A percentile compares a stretch with the other conserved stretches of the same genome.
phyloP scores from a whole-genome alignment of 2,113 vertebrate genomes.

The Microcebus ravelobensis region DNA sequence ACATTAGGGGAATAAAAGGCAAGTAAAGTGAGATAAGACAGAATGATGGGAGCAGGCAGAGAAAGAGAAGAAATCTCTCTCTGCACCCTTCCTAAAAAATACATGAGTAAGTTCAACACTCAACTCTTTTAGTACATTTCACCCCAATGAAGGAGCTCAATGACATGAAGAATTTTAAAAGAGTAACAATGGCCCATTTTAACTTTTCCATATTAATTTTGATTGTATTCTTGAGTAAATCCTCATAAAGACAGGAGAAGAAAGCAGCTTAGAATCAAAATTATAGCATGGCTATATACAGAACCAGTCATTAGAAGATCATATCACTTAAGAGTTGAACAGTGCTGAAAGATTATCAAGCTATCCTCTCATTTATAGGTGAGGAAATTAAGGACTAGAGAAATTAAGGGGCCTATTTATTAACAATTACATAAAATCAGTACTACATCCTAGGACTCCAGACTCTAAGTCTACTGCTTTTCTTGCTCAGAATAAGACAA shows the following conservation, averaged over 20 bases:
- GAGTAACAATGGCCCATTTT: background rate
- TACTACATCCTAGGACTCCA: background rate
- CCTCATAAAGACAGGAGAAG: background rate
- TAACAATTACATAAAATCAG: background rate
- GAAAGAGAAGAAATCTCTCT: background rate
- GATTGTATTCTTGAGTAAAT: slow-evolving; percentile 23
- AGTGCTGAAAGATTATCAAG: background rate
- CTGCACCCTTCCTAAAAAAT: background rate
- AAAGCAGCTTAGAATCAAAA: slow-evolving; percentile 12
- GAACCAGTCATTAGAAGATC: background rate
- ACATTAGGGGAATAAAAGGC: slow-evolving; percentile 16
- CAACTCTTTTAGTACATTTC: background rate
- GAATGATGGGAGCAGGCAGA: background rate
- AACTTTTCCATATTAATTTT: slow-evolving; percentile 35
- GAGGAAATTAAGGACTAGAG: background rate
- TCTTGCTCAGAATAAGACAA: slow-evolving; percentile 35
- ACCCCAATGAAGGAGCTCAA: background rate
- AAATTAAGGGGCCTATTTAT: background rate
- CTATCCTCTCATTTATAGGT: background rate
- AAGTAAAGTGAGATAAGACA: background rate
- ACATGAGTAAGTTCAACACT: background rate
- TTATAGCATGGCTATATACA: background rate
- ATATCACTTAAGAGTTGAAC: background rate
- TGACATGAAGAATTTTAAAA: slow-evolving; percentile 1
- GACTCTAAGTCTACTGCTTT: background rate